Conservation (phyloP, 2,888 invertebrate species). For the Macroteleia sp. region DNA sequence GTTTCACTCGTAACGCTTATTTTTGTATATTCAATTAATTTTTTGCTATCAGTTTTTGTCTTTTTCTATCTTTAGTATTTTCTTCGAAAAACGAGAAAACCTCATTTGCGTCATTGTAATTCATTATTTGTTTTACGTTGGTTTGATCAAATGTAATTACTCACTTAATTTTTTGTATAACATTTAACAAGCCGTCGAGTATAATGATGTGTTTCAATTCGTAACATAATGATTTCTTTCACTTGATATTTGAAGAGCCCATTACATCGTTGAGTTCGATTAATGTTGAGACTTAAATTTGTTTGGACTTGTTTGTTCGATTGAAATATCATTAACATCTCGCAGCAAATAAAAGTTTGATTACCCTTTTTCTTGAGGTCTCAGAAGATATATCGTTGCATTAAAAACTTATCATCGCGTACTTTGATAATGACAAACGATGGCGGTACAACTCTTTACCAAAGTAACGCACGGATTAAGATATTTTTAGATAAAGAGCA, state of each 20-base stretch:
- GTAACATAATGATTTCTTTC: conserved; percentile 36
- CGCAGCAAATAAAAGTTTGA: no score
- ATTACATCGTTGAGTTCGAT: conserved; percentile 17
- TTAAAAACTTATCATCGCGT: conserved; percentile 22
- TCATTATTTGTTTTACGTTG: conserved; percentile 1
- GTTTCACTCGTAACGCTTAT: background rate
- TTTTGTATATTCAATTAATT: conserved; percentile 23
- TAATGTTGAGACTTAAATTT: conserved; percentile 14
- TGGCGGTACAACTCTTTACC: conserved; percentile 1
- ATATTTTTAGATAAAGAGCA: conserved; percentile 19
- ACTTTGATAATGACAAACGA: conserved; percentile 36
- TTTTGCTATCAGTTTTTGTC: conserved; percentile 12
- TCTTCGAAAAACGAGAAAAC: conserved; percentile 17
- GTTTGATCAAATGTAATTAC: conserved; percentile 15
- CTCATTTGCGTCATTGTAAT: conserved; percentile 11
- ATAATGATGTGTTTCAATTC: conserved; percentile 36
- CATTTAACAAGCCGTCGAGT: conserved; percentile 22
- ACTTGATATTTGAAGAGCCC: conserved; percentile 31
- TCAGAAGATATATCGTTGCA: background rate
- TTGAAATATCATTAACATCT: no score
- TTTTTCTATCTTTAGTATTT: no score
- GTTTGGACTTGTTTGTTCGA: no score
- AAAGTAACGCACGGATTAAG: conserved; percentile 17
- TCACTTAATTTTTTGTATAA: conserved; percentile 33
- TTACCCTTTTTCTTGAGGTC: no score